Base-by-base conservation (phyloP, 1,140 invertebrate genomes). In the Planococcus citri region DNA sequence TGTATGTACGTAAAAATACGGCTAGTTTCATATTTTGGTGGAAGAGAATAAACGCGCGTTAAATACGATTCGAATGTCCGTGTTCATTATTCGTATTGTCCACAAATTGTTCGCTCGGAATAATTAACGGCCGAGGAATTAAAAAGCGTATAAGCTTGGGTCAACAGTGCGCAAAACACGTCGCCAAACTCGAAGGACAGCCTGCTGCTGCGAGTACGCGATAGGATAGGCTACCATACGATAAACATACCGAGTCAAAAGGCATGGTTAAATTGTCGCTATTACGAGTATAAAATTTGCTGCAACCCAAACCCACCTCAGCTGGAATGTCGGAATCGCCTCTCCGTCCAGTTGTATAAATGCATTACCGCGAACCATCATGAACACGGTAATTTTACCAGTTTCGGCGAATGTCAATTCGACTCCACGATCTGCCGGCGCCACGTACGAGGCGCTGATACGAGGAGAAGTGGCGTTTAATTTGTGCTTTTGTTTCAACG, bases 261-360 rank as follows among this genome's bases (percentile, higher is more conserved):
- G n/a, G n/a, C n/a, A n/a, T n/a, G n/a, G n/a, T n/a, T n/a, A n/a
- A n/a, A n/a, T n/a, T n/a, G n/a, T n/a, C n/a, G n/a, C 29, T 33
- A 33, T 12, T 3, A 33, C 3, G 29, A 3, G 29, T 33, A n/a
- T 33, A 33, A 33, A 33, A 33, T 12, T 3, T 33, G 3, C 12
- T 12, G 29, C 3, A 33, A 33, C 12, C 12, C 29, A 33, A 33
- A 51, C 41, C 41, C 78, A 90, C 89, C 89, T 86, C 74, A 92
- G 82, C 79, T 92, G 90, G 80, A 92, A 93, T 67, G 87, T 86
- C 77, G 90, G 87, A 75, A 92, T 91, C 72, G 90, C 87, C 74
- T 88, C 86, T 9, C 89, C 89, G 76, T 91, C 90, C 17, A 93
- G 82, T 76, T 93, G 90, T 76, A 93, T 92, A 76, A 87, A 93